These are phyloP conservation scores for Cordylochernes scorpioides DNA, from an alignment of 2,888 invertebrate species.

Conservation along the genomic window DNA sequence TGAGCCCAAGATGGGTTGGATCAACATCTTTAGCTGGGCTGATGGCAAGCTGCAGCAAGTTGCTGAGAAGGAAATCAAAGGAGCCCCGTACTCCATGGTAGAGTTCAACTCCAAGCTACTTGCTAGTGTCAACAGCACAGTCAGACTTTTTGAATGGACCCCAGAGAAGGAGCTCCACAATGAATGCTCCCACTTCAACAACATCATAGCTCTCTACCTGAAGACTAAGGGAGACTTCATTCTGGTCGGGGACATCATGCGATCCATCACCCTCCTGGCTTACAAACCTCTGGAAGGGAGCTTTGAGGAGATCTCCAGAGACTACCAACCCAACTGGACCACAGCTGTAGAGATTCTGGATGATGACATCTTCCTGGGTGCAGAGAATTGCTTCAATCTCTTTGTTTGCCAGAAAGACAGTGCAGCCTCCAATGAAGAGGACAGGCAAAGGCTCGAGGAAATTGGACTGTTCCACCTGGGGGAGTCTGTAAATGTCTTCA, in stretches of 20 bases:
- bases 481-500: slow-evolving; percentile 87
- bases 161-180: slow-evolving; percentile 74
- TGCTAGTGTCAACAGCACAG: slow-evolving; percentile 85
- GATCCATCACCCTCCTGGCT: slow-evolving; percentile 72
- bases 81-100: slow-evolving; percentile 67
- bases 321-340: slow-evolving; percentile 77
- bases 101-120: slow-evolving; percentile 88
- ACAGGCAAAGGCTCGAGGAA: slow-evolving; percentile 76
- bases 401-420: slow-evolving; percentile 94
- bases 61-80: slow-evolving; percentile 87
- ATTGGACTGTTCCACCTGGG: slow-evolving; percentile 84
- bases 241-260: slow-evolving; percentile 84
- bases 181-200: slow-evolving; percentile 92
- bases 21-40: slow-evolving; percentile 54
- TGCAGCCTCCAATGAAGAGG: slow-evolving; percentile 85
- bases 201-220: slow-evolving; percentile 69
- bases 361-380: slow-evolving; percentile 86
- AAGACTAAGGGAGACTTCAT: slow-evolving; percentile 96
- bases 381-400: slow-evolving; percentile 79
- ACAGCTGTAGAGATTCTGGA: slow-evolving; percentile 86
- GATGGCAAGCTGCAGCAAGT: slow-evolving; percentile 45
- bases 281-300: slow-evolving; percentile 92
- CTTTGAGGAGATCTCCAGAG: slow-evolving; percentile 44
- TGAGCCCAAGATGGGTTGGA: slow-evolving; percentile 72
- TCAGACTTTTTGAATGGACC: slow-evolving; percentile 88